These are phyloP conservation scores for Ophion costatus DNA, from an alignment of 2,888 invertebrate genomes.

Conservation along the genomic window DNA sequence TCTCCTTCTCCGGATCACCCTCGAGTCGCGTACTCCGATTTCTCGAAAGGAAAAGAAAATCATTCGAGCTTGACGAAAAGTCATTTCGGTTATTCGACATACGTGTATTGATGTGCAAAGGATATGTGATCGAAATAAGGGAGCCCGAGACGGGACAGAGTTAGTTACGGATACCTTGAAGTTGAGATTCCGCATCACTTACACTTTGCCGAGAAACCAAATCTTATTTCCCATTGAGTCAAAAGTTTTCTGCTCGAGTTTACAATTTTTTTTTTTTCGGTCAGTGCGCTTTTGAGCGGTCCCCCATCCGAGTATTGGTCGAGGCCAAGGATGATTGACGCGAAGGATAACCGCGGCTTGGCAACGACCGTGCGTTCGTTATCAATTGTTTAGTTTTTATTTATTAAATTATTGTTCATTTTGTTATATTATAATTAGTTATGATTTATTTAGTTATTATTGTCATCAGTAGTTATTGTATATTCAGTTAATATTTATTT, in stretches of 20 bases:
- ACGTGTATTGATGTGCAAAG: not conserved
- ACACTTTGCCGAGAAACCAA: not conserved
- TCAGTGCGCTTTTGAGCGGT: not conserved
- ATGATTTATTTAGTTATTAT: too few relatives aligned
- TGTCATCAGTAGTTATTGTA: too few relatives aligned
- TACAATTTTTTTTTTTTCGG: not conserved
- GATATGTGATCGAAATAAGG: not conserved
- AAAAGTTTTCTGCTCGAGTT: not conserved
- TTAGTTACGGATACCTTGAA: not conserved
- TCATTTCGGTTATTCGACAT: conserved; percentile 51
- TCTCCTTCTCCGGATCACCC: not conserved
- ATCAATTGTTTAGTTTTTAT: too few relatives aligned
- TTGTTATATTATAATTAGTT: too few relatives aligned
- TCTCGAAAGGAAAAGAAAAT: conserved; percentile 9
- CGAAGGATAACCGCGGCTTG: too few relatives aligned
- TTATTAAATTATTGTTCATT: too few relatives aligned
- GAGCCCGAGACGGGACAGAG: not conserved
- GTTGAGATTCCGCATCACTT: too few relatives aligned
- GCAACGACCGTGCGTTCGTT: too few relatives aligned
- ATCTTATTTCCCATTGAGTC: not conserved
- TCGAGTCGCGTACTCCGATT: conserved; percentile 42
- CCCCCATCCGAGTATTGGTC: not conserved
- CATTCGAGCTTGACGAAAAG: conserved; percentile 49
- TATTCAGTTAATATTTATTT: too few relatives aligned
- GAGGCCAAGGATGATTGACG: too few relatives aligned